Evolutionary conservation across 2,797 vertebrate genomes (phyloP).

Genomic region (Zenarchopterus dispar): DNA sequence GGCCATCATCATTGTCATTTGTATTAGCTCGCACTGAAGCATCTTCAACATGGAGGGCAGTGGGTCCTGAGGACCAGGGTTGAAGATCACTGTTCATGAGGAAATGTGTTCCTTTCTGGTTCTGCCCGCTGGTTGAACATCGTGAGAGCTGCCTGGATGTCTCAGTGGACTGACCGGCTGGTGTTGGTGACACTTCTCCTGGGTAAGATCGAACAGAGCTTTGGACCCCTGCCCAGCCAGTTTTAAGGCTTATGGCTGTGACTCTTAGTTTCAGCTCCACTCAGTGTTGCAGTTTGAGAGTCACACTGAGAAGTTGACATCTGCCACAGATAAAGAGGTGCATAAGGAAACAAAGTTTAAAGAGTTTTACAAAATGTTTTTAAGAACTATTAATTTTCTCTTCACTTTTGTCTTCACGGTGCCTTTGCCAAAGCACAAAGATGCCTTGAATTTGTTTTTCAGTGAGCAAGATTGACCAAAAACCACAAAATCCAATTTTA

Average conservation of each 20-base stretch:
- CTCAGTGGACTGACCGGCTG: slow-evolving; percentile 2
- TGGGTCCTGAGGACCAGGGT: too few species aligned
- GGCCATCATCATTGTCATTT: too few species aligned
- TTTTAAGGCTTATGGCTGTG: slow-evolving; percentile 51
- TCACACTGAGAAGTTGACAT: slow-evolving; percentile 34
- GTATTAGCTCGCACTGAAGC: too few species aligned
- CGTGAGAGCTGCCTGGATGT: slow-evolving; percentile 17
- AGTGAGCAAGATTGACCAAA: too few species aligned
- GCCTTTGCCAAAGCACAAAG: not conserved
- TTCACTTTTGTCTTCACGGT: not conserved
- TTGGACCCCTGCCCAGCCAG: not conserved
- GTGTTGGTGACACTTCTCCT: not conserved
- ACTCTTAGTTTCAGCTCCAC: slow-evolving; percentile 80
- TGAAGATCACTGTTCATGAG: too few species aligned
- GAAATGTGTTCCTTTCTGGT: slow-evolving; percentile 57
- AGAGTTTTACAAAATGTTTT: too few species aligned
- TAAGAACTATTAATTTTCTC: not conserved
- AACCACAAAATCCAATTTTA: not conserved
- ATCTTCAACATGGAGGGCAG: too few species aligned
- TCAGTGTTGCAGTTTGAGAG: slow-evolving; percentile 71
- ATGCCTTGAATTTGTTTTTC: not conserved
- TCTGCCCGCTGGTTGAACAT: slow-evolving; percentile 40
- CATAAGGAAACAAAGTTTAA: too few species aligned
- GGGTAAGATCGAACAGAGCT: not conserved
- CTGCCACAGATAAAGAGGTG: slow-evolving; percentile 30